These are phyloP conservation scores for Masticophis lateralis DNA, from an alignment of 2,797 vertebrate species.

Conservation along the genomic window DNA sequence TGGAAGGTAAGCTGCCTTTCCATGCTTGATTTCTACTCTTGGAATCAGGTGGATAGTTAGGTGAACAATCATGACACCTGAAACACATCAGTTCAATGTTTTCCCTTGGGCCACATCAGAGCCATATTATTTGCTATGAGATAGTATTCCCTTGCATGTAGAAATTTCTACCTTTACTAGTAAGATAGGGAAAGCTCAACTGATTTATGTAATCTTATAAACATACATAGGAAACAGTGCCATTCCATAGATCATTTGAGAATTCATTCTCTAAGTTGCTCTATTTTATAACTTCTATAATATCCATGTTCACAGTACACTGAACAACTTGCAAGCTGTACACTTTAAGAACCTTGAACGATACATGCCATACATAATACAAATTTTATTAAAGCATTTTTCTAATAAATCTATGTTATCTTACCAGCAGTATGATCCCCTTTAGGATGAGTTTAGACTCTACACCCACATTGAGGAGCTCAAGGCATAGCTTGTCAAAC, in stretches of 20 bases:
- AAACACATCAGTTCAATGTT: not conserved
- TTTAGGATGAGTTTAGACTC: constrained; percentile 99
- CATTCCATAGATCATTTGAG: not conserved
- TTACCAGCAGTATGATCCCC: constrained; percentile 99
- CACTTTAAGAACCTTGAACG: not conserved
- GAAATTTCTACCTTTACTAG: not conserved
- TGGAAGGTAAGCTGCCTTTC: not conserved
- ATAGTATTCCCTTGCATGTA: not conserved
- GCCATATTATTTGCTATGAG: not conserved
- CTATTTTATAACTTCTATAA: not conserved
- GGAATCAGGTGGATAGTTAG: not conserved
- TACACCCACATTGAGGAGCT: constrained; percentile 99
- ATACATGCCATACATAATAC: not conserved
- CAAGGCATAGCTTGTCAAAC: constrained; percentile 99
- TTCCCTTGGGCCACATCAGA: too few relatives aligned
- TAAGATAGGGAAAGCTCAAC: not conserved
- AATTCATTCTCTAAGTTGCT: not conserved
- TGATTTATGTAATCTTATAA: not conserved
- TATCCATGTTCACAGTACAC: not conserved
- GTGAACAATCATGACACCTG: not conserved
- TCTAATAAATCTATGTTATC: constrained; percentile 25
- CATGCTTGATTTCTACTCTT: not conserved
- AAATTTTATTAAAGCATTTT: not conserved
- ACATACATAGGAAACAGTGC: not conserved
- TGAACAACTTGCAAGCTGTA: not conserved